Conservation (phyloP, 2,113 vertebrate genomes). For the Cheilinus undulatus region DNA sequence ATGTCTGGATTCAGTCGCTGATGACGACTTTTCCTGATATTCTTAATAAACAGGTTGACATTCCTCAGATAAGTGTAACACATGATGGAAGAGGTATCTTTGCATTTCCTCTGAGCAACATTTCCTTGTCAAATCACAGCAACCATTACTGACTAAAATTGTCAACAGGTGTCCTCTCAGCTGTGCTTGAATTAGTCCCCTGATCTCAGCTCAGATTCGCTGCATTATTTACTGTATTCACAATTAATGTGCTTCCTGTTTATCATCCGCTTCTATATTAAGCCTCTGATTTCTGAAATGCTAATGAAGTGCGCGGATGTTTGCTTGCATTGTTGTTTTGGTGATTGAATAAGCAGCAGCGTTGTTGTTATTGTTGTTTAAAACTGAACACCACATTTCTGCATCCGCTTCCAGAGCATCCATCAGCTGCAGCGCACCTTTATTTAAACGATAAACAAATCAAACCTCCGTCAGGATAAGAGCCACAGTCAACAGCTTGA, state of each 20-base stretch:
- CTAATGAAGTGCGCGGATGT: conserved; percentile 79
- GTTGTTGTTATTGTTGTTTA: conserved; percentile 59
- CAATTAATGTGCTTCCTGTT: conserved; percentile 83
- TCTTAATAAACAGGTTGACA: conserved; percentile 71
- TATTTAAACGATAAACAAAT: conserved; percentile 63
- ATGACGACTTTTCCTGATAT: conserved; percentile 78
- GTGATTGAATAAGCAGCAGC: conserved; percentile 54
- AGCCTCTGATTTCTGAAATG: conserved; percentile 65
- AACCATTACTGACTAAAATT: conserved; percentile 16
- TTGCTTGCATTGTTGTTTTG: conserved; percentile 74
- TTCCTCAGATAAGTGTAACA: conserved; percentile 58
- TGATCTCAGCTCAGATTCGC: conserved; percentile 58
- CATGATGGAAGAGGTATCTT: conserved; percentile 38
- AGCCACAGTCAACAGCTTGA: conserved; percentile 34
- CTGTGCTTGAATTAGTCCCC: conserved; percentile 59
- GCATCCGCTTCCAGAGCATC: conserved; percentile 42
- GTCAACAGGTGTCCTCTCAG: conserved; percentile 75
- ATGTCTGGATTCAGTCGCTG: conserved; percentile 51
- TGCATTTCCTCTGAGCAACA: conserved; percentile 34
- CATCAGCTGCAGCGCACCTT: conserved; percentile 42
- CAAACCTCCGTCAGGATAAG: conserved; percentile 24
- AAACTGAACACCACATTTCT: conserved; percentile 29
- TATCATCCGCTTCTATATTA: conserved; percentile 72
- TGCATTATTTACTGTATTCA: conserved; percentile 69
- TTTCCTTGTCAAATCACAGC: conserved; percentile 36